phyloP scores from a whole-genome alignment of 2,888 invertebrate species.

The Globia sparganii region DNA sequence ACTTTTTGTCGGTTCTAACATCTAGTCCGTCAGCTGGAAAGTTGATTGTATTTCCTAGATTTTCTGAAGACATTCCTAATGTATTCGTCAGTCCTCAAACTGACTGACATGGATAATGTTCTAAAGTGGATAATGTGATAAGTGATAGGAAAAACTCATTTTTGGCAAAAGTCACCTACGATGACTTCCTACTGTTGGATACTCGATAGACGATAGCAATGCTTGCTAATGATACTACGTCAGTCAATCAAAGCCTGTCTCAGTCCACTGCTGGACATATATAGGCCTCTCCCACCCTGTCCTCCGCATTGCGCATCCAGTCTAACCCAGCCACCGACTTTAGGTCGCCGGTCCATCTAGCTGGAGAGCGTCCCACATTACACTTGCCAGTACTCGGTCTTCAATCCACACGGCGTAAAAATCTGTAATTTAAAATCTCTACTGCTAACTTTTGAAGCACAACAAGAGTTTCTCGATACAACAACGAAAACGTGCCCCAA shows the following conservation, averaged over 20 bases:
- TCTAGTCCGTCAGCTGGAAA: background rate
- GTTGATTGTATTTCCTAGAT: background rate
- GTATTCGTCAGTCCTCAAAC: background rate
- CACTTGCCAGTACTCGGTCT: too few relatives aligned
- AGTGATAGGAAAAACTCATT: background rate
- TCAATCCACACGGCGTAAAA: background rate
- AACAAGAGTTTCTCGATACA: conserved; percentile 21
- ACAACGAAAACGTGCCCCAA: conserved; percentile 75
- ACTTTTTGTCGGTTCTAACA: background rate
- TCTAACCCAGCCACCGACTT: too few relatives aligned
- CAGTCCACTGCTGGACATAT: too few relatives aligned
- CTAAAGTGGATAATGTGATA: background rate
- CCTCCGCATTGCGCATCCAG: too few relatives aligned
- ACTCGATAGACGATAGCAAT: background rate
- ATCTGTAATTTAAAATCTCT: background rate
- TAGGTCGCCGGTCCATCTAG: too few relatives aligned
- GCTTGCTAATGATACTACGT: background rate
- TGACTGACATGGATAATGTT: background rate
- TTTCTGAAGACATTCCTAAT: background rate
- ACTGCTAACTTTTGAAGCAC: background rate
- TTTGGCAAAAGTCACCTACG: background rate
- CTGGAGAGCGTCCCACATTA: too few relatives aligned
- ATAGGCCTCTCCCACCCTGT: too few relatives aligned
- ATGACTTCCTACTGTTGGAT: background rate
- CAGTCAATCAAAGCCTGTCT: too few relatives aligned